Evolutionary conservation across 2,888 invertebrate genomes (phyloP), one percentile per base, ranked within the genome.

Genomic region (Pammene fasciana): DNA sequence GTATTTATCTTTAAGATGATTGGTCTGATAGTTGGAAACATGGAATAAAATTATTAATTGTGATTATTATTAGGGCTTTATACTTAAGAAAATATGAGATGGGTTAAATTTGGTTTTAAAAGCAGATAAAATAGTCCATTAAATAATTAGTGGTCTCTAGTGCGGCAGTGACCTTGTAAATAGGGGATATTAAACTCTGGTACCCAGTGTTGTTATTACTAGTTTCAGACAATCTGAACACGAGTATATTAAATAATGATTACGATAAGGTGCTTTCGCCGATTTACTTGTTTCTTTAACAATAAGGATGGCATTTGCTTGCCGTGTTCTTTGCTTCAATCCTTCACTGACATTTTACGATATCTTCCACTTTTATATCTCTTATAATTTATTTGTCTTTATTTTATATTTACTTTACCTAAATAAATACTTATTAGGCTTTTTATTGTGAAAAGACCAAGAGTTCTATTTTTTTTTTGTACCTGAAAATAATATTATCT

Each of bases 1-100:
- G 75, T 87, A 83, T 81, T 79, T 77, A 82, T 78, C 78, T 78
- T 75, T 73, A 73, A 72, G 71, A 62, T 70, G 72, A 75, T 71
- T 74, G 73, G 73, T 75, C 72, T 73, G 67, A 76, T 67, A 71
- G 70, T 74, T 74, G 11, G 14, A 41, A 43, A 55, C 18, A 45
- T 59, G 45, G 43, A 60, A 59, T 26, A 36, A 14, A 50, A 65
- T 18, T 38, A 36, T 41, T 38, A 59, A 34, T 57, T 34, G 68
- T 67, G 56, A 50, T 57, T 18, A 50, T 64, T 50, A 43, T 43
- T 57, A 57, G 36, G 62, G 34, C 62, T 57, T 64, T 36, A 50
- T 52, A 45, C 52, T 45, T 59, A 62, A 62, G 18, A 62, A 62
- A 41, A 41, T 36, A 38, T 50, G 38, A 18, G 18, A 38, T 50